Base-by-base conservation (phyloP, 2,113 vertebrate genomes). In the Scartelaos histophorus region DNA sequence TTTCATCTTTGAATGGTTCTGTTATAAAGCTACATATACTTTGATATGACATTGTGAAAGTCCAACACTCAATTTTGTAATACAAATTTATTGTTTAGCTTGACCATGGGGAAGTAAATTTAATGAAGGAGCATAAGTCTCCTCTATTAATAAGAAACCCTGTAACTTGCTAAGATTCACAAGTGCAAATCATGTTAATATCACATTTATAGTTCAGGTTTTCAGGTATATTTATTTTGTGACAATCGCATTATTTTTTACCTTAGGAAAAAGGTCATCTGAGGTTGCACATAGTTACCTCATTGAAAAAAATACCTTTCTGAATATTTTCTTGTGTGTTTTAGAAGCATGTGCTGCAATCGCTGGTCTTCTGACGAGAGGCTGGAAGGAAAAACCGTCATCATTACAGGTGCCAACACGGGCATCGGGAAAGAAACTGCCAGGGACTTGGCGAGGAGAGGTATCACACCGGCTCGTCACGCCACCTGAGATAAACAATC, bases 371-470 rank as follows among this genome's bases (percentile, higher is more conserved):
- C 87, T 65, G 86, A 88, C 29, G 93, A 83, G 73, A 85, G 90
- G 66, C 71, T 94, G 5, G 92, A 94, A 74, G 90, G 89, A 45
- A 92, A 93, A 85, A 94, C 93, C 3, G 90, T 89, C 51, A 61
- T 94, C 71, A 90, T 94, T 75, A 94, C 94, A 1, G 93, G 93
- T 66, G 93, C 93, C 43, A 94, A 94, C 85, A 93, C 92, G 25
- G 94, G 94, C 16, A 94, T 94, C 53, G 94, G 94, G 67, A 94
- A 94, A 74, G 93, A 94, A 78, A 93, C 93, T 0, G 88, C 93
- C 43, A 87, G 83, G 43, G 93, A 94, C 72, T 79, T 94, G 73
- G 93, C 93, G 24, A 88, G 83, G 77, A 91, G 94, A 94, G 94
- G 93, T 93, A 90, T 22, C 7, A 56, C 10, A 15, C n/a, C 4